These are phyloP conservation scores for Schizotus pectinicornis DNA, from an alignment of 2,888 invertebrate genomes.

Conservation along the genomic window DNA sequence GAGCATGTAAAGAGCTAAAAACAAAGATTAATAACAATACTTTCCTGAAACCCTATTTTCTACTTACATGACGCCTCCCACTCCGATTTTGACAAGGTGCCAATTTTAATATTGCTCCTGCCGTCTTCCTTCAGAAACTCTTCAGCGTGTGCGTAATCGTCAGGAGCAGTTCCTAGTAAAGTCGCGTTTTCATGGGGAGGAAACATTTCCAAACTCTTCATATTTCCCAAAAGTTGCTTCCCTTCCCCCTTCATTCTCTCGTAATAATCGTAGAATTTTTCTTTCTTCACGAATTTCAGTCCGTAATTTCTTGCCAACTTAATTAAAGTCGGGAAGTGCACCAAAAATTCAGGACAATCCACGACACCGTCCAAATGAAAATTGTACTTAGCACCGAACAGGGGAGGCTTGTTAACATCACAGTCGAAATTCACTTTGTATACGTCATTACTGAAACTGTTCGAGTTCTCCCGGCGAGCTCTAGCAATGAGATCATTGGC, in stretches of 20 bases:
- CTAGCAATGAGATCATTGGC: slow-evolving; percentile 88
- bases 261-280: slow-evolving; percentile 82
- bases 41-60: background rate
- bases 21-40: slow-evolving; percentile 7
- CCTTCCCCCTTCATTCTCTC: slow-evolving; percentile 67
- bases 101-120: slow-evolving; percentile 62
- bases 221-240: slow-evolving; percentile 70
- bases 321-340: slow-evolving; percentile 86
- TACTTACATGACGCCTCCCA: slow-evolving; percentile 93
- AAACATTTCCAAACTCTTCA: slow-evolving; percentile 83
- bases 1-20: slow-evolving; percentile 79
- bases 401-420: slow-evolving; percentile 71
- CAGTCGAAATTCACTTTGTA: slow-evolving; percentile 76
- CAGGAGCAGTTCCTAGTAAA: slow-evolving; percentile 65
- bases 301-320: slow-evolving; percentile 77
- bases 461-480: slow-evolving; percentile 64
- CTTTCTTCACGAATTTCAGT: slow-evolving; percentile 70
- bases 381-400: slow-evolving; percentile 96
- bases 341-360: slow-evolving; percentile 97
- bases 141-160: slow-evolving; percentile 78
- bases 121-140: slow-evolving; percentile 61
- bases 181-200: slow-evolving; percentile 66
- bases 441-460: slow-evolving; percentile 79
- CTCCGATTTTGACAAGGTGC: slow-evolving; percentile 86
- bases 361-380: slow-evolving; percentile 96